These are phyloP conservation scores for Agrochola macilenta DNA, from an alignment of 2,888 invertebrate species.

Conservation along the genomic window DNA sequence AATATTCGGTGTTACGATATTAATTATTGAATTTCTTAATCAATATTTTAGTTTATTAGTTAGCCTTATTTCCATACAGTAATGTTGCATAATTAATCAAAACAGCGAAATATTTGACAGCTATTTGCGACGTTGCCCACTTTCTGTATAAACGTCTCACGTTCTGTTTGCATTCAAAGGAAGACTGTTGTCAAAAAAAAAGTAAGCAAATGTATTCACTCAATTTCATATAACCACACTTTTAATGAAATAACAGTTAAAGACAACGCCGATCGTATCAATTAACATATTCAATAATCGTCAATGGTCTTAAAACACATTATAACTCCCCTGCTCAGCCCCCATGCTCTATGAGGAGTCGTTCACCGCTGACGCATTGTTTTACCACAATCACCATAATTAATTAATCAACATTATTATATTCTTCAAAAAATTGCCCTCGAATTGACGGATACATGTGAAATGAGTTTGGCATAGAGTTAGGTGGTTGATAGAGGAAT, in stretches of 20 bases:
- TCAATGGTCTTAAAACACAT: conserved; percentile 15
- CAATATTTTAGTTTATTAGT: too few relatives aligned
- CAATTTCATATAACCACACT: too few relatives aligned
- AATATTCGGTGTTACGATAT: too few relatives aligned
- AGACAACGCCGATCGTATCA: background rate
- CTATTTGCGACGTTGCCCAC: too few relatives aligned
- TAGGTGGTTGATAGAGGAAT: conserved; percentile 61
- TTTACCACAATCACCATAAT: conserved; percentile 82
- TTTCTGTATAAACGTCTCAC: too few relatives aligned
- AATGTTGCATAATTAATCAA: too few relatives aligned
- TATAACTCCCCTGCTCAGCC: conserved; percentile 53
- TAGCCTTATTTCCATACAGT: too few relatives aligned
- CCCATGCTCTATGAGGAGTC: conserved; percentile 69
- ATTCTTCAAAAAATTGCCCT: conserved; percentile 82
- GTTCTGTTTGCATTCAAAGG: too few relatives aligned
- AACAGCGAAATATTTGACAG: too few relatives aligned
- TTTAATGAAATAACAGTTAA: background rate
- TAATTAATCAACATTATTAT: conserved; percentile 89
- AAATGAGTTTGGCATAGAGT: conserved; percentile 75
- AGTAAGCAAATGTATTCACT: too few relatives aligned
- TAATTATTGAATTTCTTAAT: too few relatives aligned
- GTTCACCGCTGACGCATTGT: conserved; percentile 81
- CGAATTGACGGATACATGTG: conserved; percentile 81
- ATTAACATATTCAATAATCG: conserved; percentile 26
- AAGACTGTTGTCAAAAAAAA: too few relatives aligned